Evolutionary conservation across 2,797 vertebrate species (phyloP), one percentile per base, ranked within the genome.

Genomic region (Galago senegalensis): DNA sequence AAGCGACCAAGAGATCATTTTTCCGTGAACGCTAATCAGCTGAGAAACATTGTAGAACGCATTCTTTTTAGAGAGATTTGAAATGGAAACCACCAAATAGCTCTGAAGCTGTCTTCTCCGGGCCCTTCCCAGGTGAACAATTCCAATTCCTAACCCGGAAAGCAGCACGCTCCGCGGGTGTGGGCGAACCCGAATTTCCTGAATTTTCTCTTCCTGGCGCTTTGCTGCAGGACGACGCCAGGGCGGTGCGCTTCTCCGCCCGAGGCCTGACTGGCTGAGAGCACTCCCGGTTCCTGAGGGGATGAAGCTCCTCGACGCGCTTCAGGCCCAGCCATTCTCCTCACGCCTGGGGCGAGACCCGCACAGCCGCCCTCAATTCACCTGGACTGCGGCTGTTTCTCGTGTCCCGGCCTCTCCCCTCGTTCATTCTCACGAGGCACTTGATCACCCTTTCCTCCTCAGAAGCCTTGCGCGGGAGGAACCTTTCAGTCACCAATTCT

Each of bases 1-100:
- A 96, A 98, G 91, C 87, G 94, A 97, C 31, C 79, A 82, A 40
- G 58, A 87, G 92, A 87, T 73, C 82, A 91, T 63, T 97, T 97
- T 92, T 86, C 58, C 49, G 73, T 49, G 67, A 96, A 85, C 94
- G 46, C 10, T 92, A 92, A 88, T 7, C 58, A 93, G 58, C 70
- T 53, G 72, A 93, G 67, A 79, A 97, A 92, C 61, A 86, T 29
- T 43, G 43, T 90, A 69, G 79, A 93, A 87, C 61, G 93, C 56
- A 80, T 84, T 89, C 77, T 58, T 91, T 87, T 83, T 70, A 77
- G 72, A 25, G 67, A 76, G 75, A 49, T 86, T 61, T 88, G 76
- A 87, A 95, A 85, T 81, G 63, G 56, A 84, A 91, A 95, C 70
- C 61, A 69, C 60, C 76, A 61, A 67, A 87, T 80, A 82, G 60